Evolutionary conservation across 2,888 invertebrate genomes (phyloP).

Genomic region (Teinopalpus imperialis): DNA sequence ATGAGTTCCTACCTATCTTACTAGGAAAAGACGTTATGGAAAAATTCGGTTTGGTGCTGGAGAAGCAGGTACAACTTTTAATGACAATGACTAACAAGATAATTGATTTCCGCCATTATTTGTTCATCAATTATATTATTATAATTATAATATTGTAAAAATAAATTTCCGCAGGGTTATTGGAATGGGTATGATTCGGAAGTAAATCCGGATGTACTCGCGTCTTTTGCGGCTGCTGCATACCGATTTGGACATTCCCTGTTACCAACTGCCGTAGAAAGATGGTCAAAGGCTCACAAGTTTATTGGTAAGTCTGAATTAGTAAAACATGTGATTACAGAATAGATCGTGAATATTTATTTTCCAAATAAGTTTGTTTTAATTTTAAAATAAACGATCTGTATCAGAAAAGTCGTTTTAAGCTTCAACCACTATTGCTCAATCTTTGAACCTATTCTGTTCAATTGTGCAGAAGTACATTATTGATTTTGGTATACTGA

Average conservation of each 20-base stretch:
- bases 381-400: too few species aligned
- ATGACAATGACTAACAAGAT: not conserved
- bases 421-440: too few species aligned
- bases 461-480: too few species aligned
- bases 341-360: too few species aligned
- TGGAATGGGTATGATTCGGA: constrained; percentile 92
- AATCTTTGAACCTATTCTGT: too few species aligned
- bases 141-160: not conserved
- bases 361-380: too few species aligned
- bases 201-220: constrained; percentile 94
- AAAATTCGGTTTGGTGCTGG: constrained; percentile 91
- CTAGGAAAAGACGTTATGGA: constrained; percentile 95
- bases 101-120: not conserved
- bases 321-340: too few species aligned
- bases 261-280: constrained; percentile 93
- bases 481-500: too few species aligned
- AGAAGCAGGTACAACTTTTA: constrained; percentile 84
- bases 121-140: not conserved
- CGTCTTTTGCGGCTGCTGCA: constrained; percentile 95
- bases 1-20: constrained; percentile 94
- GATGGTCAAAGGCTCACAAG: constrained; percentile 97
- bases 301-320: constrained; percentile 91
- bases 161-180: constrained; percentile 81
- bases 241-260: constrained; percentile 96
- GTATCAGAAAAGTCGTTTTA: too few species aligned